Base-by-base conservation (phyloP, 2,888 invertebrate species). In the Chesias legatella region DNA sequence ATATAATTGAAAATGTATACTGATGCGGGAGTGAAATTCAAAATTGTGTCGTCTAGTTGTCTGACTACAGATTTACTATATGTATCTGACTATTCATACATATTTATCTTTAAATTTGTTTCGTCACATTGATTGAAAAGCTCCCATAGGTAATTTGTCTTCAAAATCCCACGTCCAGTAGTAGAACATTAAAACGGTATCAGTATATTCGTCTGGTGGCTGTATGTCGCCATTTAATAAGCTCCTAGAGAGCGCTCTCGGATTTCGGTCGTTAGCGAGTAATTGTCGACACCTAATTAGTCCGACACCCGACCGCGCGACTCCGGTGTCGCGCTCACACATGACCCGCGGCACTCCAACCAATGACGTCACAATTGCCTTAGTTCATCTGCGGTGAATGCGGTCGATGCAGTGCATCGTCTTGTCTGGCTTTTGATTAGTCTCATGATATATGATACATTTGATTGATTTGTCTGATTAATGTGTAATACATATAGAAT, bases 211-310 rank as follows among this genome's bases (percentile, higher is more conserved):
- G 48, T 50, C 41, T 47, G 41, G 26, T 20, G 39, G 56, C 56
- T 63, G 64, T 60, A 67, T 61, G 63, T 64, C 60, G 55, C 59
- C 66, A 68, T 73, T 78, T 84, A 82, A 84, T 82, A 81, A 83
- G 79, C 71, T 71, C 60, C 57, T 58, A 58, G 60, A 55, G 55
- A 56, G 58, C 43, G 59, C 59, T 40, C 71, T 83, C 83, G 65
- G 70, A 74, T 83, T 80, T 79, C 83, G 78, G 78, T 79, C 79
- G 83, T 83, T 83, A 83, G 78, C 67, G 70, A 56, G 79, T 79
- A 80, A 83, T 81, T 80, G 83, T 76, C 77, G 81, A 61, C 81
- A 76, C 73, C 79, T 83, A 83, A 84, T 83, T 82, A 82, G 79
- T 70, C 68, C 61, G 67, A 65, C 67, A 76, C 72, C 76, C 74